Evolutionary conservation across 1,140 invertebrate genomes (phyloP).

Genomic region (Colletes gigas): DNA sequence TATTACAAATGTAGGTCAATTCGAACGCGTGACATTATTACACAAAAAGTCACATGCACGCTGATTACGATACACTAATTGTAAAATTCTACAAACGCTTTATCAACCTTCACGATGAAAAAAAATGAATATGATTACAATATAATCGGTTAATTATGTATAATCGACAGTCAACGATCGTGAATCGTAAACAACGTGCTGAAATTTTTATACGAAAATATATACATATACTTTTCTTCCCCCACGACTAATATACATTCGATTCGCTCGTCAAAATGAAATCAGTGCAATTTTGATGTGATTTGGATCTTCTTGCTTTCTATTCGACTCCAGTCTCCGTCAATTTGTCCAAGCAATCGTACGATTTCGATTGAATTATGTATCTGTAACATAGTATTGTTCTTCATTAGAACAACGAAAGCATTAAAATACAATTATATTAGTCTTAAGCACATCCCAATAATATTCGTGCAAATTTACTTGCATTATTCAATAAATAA

Average conservation of each 20-base stretch:
- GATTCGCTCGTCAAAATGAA: not conserved
- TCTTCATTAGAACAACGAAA: not conserved
- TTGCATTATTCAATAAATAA: not conserved
- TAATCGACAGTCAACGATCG: not conserved
- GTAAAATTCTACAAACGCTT: not conserved
- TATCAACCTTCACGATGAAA: not conserved
- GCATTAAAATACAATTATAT: not conserved
- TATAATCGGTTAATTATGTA: not conserved
- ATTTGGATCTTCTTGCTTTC: not conserved
- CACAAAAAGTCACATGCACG: not conserved
- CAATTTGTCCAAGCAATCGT: slow-evolving; percentile 73
- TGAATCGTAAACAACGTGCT: slow-evolving; percentile 15
- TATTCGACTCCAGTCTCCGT: slow-evolving; percentile 68
- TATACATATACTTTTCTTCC: not conserved
- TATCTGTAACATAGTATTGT: slow-evolving; percentile 63
- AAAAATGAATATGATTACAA: not conserved
- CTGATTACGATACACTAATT: not conserved
- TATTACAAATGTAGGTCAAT: slow-evolving; percentile 15
- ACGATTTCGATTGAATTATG: slow-evolving; percentile 73
- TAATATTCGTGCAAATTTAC: not conserved
- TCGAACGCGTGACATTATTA: not conserved
- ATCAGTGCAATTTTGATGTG: slow-evolving; percentile 13
- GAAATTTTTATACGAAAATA: not conserved
- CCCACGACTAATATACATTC: not conserved
- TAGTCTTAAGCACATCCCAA: not conserved